A percentile compares a stretch with the other conserved stretches of the same genome.
These are phyloP conservation scores for Argyrosomus regius DNA, from an alignment of 2,797 vertebrate genomes.

Conservation along the genomic window DNA sequence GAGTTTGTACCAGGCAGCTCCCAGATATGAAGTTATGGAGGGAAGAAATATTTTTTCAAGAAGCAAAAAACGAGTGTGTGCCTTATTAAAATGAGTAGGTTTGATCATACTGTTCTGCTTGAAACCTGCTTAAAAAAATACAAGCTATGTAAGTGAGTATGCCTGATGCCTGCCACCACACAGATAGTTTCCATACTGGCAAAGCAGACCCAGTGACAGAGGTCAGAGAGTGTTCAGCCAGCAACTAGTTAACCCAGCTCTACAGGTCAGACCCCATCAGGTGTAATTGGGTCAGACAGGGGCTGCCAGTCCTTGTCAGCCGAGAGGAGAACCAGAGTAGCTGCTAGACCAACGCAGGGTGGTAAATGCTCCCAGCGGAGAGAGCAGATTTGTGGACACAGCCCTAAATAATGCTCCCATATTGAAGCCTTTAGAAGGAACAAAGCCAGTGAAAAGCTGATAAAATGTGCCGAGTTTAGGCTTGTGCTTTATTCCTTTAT, in stretches of 20 bases:
- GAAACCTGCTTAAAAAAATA: background rate
- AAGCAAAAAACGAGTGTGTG: background rate
- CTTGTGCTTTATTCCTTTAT: slow-evolving; percentile 1
- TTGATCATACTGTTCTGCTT: background rate
- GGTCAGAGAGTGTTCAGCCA: slow-evolving; percentile 72
- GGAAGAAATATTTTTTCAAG: background rate
- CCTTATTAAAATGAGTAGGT: background rate
- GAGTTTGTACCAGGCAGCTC: background rate
- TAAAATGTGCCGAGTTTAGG: slow-evolving; percentile 13
- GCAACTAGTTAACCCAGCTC: slow-evolving; percentile 71
- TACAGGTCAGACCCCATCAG: slow-evolving; percentile 76
- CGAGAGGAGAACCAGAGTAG: slow-evolving; percentile 77
- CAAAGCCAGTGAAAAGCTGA: slow-evolving; percentile 43
- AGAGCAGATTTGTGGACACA: slow-evolving; percentile 67
- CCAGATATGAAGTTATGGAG: background rate
- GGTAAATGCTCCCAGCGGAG: slow-evolving; percentile 80
- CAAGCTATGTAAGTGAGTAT: background rate
- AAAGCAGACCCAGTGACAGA: slow-evolving; percentile 65
- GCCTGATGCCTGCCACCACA: slow-evolving; percentile 22
- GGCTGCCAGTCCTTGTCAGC: slow-evolving; percentile 80
- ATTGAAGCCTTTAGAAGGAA: slow-evolving; percentile 52
- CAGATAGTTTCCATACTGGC: slow-evolving; percentile 47
- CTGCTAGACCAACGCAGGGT: slow-evolving; percentile 65
- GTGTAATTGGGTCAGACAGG: slow-evolving; percentile 81
- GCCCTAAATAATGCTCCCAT: slow-evolving; percentile 63